Percentiles rank a stretch among this genome's conserved stretches.
These are phyloP conservation scores for Hirundo rustica DNA, from an alignment of 2,797 vertebrate genomes.

Conservation along the genomic window DNA sequence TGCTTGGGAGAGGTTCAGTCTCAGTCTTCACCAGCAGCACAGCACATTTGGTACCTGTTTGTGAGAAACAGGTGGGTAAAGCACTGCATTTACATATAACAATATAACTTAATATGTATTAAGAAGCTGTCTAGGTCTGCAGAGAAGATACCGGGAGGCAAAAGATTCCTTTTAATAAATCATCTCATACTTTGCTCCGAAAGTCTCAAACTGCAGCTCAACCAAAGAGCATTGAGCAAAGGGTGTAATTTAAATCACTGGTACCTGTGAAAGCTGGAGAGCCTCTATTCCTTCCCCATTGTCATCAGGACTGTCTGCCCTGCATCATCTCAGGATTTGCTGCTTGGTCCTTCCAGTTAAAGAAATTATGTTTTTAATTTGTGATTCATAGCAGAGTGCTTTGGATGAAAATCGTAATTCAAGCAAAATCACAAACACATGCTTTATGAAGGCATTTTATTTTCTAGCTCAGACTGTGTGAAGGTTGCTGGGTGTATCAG, in stretches of 20 bases:
- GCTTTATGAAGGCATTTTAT: background rate
- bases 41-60: background rate
- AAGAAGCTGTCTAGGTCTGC: background rate
- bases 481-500: background rate
- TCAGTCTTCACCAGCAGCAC: background rate
- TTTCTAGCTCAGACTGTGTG: background rate
- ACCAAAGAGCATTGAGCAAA: background rate
- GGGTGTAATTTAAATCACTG: background rate
- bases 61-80: background rate
- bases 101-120: background rate
- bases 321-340: background rate
- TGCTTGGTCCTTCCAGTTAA: background rate
- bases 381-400: background rate
- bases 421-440: background rate
- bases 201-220: background rate
- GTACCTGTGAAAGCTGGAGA: background rate
- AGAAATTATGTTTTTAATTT: background rate
- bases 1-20: background rate
- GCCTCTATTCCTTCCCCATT: background rate
- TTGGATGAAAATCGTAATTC: background rate
- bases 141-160: background rate
- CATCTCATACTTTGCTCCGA: background rate
- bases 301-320: background rate
- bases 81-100: background rate
- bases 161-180: background rate